Conservation (phyloP, 2,797 vertebrate genomes). For the Prunella strophiata region DNA sequence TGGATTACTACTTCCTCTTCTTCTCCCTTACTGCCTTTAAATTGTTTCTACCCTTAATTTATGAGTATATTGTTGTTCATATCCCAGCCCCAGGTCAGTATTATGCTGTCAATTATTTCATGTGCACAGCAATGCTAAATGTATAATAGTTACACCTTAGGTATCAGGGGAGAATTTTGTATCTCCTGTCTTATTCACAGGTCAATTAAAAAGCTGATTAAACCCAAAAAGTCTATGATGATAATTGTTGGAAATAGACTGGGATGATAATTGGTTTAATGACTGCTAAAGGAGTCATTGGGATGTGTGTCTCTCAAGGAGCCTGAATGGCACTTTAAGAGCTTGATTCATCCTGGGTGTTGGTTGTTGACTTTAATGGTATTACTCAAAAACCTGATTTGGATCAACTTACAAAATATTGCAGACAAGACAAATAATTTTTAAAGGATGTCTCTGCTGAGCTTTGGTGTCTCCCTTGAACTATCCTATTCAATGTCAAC, state of each 20-base stretch:
- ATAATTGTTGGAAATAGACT: conserved; percentile 69
- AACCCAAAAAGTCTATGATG: conserved; percentile 60
- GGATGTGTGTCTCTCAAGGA: conserved; percentile 51
- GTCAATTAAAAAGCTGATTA: conserved; percentile 71
- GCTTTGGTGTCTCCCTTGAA: conserved; percentile 41
- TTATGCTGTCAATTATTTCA: conserved; percentile 1
- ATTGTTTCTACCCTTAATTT: neutral
- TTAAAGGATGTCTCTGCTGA: conserved; percentile 19
- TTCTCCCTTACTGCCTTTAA: neutral
- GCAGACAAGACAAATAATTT: conserved; percentile 38
- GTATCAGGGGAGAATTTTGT: conserved; percentile 41
- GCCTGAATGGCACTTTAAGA: conserved; percentile 59
- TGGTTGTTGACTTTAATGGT: conserved; percentile 54
- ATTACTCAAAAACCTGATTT: conserved; percentile 48
- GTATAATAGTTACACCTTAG: conserved; percentile 49
- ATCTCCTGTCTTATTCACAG: conserved; percentile 55
- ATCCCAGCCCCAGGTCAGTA: neutral
- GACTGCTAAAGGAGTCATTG: conserved; percentile 63
- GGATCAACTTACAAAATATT: conserved; percentile 30
- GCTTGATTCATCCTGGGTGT: conserved; percentile 39
- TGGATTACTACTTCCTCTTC: neutral
- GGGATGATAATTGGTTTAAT: conserved; percentile 72
- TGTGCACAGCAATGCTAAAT: neutral
- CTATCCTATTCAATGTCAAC: conserved; percentile 23
- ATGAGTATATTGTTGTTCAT: neutral